phyloP scores from a whole-genome alignment of 2,113 vertebrate species.

The Cryptomyrus ogoouensis region DNA sequence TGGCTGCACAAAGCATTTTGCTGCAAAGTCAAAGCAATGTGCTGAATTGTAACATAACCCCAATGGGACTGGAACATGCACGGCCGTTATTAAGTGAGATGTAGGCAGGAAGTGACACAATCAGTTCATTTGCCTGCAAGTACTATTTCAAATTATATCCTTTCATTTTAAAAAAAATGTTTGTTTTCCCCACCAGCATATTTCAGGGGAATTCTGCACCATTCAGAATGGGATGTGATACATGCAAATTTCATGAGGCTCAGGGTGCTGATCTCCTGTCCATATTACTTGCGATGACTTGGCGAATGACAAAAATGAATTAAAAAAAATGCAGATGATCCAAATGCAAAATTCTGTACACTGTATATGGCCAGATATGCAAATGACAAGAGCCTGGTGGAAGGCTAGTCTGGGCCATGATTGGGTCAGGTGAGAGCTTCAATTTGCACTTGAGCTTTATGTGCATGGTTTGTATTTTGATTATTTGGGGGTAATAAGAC shows the following conservation, averaged over 20 bases:
- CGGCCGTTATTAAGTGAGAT: slow-evolving; percentile 18
- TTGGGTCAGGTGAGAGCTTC: background rate
- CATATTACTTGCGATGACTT: background rate
- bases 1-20: slow-evolving; percentile 6
- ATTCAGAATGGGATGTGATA: background rate
- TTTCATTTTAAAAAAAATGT: background rate
- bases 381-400: background rate
- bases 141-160: slow-evolving; percentile 1
- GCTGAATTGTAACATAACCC: slow-evolving; percentile 20
- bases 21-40: slow-evolving; percentile 11
- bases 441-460: background rate
- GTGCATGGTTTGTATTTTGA: background rate
- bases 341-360: background rate
- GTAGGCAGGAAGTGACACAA: slow-evolving; percentile 18
- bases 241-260: background rate
- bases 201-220: background rate
- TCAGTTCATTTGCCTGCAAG: slow-evolving; percentile 13
- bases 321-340: background rate
- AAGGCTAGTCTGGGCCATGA: background rate
- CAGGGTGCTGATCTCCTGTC: background rate
- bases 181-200: background rate
- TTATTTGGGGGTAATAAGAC: background rate
- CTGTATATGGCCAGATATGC: background rate
- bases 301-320: background rate
- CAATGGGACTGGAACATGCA: background rate